Base-by-base conservation (phyloP, 2,113 vertebrate genomes). In the Forbesichthys agassizii region DNA sequence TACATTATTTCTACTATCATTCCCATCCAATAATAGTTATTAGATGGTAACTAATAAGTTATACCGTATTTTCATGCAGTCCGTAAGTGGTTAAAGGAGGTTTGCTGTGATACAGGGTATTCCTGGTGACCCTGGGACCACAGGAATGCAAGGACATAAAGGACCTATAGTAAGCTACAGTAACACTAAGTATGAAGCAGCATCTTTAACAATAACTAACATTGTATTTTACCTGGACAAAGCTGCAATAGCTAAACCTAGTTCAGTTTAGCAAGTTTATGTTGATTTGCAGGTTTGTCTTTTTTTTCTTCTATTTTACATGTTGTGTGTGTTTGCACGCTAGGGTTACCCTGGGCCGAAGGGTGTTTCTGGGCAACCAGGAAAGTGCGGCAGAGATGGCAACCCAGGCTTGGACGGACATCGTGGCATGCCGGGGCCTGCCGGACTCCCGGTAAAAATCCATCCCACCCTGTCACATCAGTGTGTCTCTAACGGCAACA, bases 311-410 rank as follows among this genome's bases (percentile, higher is more conserved):
- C 49, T 52, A 14, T 52, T 12, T 52, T 52, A 52, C 10, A 10
- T 52, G 11, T 51, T 27, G 14, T 11, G 56, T 55, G 9, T 52
- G n/a, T 52, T 0, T 74, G 49, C 70, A 13, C 68, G 3, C 13
- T 51, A 95, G 94, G 94, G 94, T 11, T 72, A 88, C 0, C 80
- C 78, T 0, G 94, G 94, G 20, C 89, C 87, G 5, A 91, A 86
- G 66, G 94, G 94, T 1, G 51, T 88, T 20, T 61, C 82, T 0
- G 94, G 94, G n/a, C 84, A 57, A 6, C 62, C 48, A 9, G 94
- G 94, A 9, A 82, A 74, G 54, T 80, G 78, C 0, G 94, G 93
- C 36, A 85, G 77, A 0, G 85, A 92, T 64, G 94, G 93, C 0
- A 66, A 70, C 63, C 86, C 78, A 1, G 93, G 94, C 4, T 33